Evolutionary conservation across 53 echinoderm and acorn worm genomes (phyloP), one percentile per base, ranked within the genome.

Genomic region (Arbacia lixula): DNA sequence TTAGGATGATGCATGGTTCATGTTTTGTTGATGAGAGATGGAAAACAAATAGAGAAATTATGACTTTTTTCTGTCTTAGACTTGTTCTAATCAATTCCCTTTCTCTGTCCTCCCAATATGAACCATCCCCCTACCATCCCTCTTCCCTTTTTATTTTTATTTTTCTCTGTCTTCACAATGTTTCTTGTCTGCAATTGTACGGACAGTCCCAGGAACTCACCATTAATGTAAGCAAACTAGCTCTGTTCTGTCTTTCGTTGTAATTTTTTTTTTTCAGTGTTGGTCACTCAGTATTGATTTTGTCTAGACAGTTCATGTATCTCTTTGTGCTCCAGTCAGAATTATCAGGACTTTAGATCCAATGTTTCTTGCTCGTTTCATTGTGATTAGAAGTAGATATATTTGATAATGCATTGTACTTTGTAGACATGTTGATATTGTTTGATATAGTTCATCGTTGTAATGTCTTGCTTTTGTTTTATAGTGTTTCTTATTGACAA

Each of bases 171-270:
- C 75, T 75, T 55, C 75, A 75, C 54, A 54, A 6, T 75, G 75
- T 75, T 19, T 53, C 75, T 75, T 75, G 75, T 75, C 75, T 75
- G 75, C 75, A 75, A 75, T 75, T 75, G 75, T 75, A 54, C 75
- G 75, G 75, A 14, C 75, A 75, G 75, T 75, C 75, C 75, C 75
- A 75, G 75, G 75, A 75, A 75, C 75, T 75, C 75, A 54, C 75
- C 53, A 75, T 53, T 75, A 75, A 75, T 75, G 75, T 75, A 75
- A 75, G 75, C 55, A 75, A 75, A 53, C 75, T 54, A 28, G 75
- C 75, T 75, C 75, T 75, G 75, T 75, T 73, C 12, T 53, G 53
- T 53, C 53, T 75, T 36, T 35, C 54, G 75, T 75, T 52, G 52
- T 75, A 33, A 75, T 2, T 71, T 10, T 46, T 5, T 56, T n/a